Evolutionary conservation across 1,140 invertebrate species (phyloP), one percentile per base, ranked within the genome.

Genomic region (Aphelinus certus): DNA sequence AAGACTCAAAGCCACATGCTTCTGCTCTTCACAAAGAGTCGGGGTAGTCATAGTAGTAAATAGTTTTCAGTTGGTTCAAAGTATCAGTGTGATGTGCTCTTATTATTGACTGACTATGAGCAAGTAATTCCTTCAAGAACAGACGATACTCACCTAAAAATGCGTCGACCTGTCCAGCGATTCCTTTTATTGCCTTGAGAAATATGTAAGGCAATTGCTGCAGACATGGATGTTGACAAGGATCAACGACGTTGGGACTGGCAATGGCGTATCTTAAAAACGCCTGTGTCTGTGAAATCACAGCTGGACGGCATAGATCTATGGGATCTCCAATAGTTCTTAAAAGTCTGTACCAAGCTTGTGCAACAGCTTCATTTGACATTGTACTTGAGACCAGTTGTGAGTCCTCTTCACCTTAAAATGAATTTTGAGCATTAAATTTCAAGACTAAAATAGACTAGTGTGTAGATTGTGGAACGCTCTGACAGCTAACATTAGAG

Each of bases 281-380:
- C 77, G 94, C 93, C 56, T 93, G 94, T 0, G 95, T 96, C 82
- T 96, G 94, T 76, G 94, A 94, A 75, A 97, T 94, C 56, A 96
- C 91, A 77, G 95, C 92, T 0, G 96, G 95, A 48, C 94, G 92
- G 81, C 95, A 96, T 64, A 99, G 88, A 80, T 97, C 96, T 0
- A 97, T 95, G 0, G 97, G 97, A 88, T 98, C 98, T 45, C 97
- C 96, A 76, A 98, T 92, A 53, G 94, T 95, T 79, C 98, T 95
- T 55, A 98, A 87, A 80, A 98, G 93, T 73, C 97, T 91, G 87
- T 96, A 98, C 97, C 97, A 98, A 81, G 94, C 94, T 88, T 98
- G 97, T 55, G 95, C 93, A 10, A 98, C 92, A 76, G 94, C 94
- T 84, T 98, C 96, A 78, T 95, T 92, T 43, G 91, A 91, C 94